These are phyloP conservation scores for Lutjanus campechanus DNA, from an alignment of 2,797 vertebrate species.

Conservation along the genomic window DNA sequence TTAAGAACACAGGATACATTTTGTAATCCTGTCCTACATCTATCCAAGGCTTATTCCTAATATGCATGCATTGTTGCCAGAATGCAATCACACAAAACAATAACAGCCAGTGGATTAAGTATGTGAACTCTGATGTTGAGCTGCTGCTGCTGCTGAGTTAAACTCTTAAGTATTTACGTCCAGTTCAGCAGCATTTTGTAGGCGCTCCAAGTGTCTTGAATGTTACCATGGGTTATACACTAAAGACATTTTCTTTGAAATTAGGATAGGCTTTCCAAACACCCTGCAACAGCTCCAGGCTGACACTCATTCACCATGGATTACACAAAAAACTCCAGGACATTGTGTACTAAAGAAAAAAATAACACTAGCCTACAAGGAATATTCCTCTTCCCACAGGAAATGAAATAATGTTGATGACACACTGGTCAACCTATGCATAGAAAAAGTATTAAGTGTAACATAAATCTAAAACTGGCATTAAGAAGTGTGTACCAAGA, in stretches of 20 bases:
- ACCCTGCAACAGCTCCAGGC: neutral
- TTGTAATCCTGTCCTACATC: neutral
- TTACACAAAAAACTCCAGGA: neutral
- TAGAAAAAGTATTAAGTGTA: neutral
- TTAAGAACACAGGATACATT: neutral
- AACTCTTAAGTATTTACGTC: neutral
- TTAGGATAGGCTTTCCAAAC: neutral
- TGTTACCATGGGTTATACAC: neutral
- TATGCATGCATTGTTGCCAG: neutral
- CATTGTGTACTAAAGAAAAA: neutral
- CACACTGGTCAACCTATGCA: neutral
- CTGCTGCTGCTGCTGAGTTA: neutral
- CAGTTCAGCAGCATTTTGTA: neutral
- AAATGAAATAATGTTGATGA: neutral
- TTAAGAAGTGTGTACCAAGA: neutral
- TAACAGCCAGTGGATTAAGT: too few relatives aligned
- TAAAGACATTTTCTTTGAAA: neutral
- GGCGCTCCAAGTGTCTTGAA: neutral
- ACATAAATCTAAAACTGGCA: conserved; percentile 3
- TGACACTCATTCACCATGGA: conserved; percentile 3
- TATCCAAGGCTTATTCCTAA: neutral
- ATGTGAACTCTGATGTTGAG: neutral
- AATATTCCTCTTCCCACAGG: neutral
- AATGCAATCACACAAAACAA: neutral
- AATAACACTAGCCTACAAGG: neutral